Conservation (phyloP, 2,888 invertebrate genomes). For the Pseudeuparius sepicola region DNA sequence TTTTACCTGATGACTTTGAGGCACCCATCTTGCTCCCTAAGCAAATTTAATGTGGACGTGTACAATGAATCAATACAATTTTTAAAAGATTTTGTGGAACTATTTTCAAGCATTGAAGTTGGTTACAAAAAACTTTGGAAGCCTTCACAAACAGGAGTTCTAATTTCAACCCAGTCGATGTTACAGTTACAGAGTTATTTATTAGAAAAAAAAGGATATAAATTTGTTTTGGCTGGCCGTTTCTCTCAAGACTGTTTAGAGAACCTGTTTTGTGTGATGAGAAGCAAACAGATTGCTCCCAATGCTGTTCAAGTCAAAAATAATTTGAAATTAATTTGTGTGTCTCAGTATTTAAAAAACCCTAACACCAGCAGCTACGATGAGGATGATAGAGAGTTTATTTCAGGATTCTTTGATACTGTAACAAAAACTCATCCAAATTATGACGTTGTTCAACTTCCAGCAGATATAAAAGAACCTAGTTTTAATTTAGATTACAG, state of each 20-base stretch:
- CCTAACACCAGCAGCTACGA: constrained; percentile 17
- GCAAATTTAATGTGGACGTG: constrained; percentile 17
- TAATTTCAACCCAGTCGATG: constrained; percentile 21
- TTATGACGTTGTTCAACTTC: constrained; percentile 11
- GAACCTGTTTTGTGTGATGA: constrained; percentile 20
- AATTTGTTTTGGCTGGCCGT: constrained; percentile 21
- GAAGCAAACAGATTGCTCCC: constrained; percentile 19
- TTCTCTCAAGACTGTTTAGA: constrained; percentile 23
- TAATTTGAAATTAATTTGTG: constrained; percentile 21
- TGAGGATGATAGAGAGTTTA: constrained; percentile 21
- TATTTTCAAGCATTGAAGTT: constrained; percentile 13
- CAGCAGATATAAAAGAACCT: constrained; percentile 7
- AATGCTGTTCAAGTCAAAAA: constrained; percentile 19
- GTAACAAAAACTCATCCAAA: not conserved
- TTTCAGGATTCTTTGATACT: constrained; percentile 19
- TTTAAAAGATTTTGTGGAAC: constrained; percentile 16
- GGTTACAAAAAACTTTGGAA: constrained; percentile 18
- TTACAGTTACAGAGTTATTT: constrained; percentile 20
- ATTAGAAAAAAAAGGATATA: constrained; percentile 18
- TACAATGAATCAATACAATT: constrained; percentile 15
- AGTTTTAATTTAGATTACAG: constrained; percentile 16
- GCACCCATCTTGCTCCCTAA: constrained; percentile 19
- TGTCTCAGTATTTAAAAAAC: constrained; percentile 20
- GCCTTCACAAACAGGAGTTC: constrained; percentile 19
- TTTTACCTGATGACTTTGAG: constrained; percentile 23